Evolutionary conservation across 1,140 invertebrate species (phyloP).

Genomic region (Drosophila busckii): DNA sequence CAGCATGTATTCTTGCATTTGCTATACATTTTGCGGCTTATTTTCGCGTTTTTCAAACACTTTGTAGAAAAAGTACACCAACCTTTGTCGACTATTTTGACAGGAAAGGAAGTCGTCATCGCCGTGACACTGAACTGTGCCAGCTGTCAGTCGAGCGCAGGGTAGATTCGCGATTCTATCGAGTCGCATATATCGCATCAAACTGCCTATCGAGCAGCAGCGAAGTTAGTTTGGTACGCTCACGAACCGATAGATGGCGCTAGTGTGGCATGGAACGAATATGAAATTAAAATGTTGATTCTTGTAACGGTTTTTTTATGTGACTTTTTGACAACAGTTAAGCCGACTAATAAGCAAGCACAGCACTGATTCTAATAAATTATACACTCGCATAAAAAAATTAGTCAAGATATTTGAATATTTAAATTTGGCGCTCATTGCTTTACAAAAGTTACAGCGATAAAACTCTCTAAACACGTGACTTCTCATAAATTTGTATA

Average conservation of each 20-base stretch:
- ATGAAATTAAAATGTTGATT: background rate
- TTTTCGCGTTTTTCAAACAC: slow-evolving; percentile 42
- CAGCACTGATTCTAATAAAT: too few relatives aligned
- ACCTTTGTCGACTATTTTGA: slow-evolving; percentile 78
- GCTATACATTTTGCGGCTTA: slow-evolving; percentile 22
- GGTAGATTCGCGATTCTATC: slow-evolving; percentile 12
- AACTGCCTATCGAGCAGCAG: too few relatives aligned
- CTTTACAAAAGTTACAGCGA: too few relatives aligned
- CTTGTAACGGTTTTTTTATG: too few relatives aligned
- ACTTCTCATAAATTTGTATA: too few relatives aligned
- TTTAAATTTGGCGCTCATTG: too few relatives aligned
- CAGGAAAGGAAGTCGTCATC: slow-evolving; percentile 75
- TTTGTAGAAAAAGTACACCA: slow-evolving; percentile 58
- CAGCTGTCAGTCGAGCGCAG: slow-evolving; percentile 26
- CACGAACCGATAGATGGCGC: slow-evolving; percentile 7
- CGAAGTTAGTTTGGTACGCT: background rate
- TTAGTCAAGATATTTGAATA: too few relatives aligned
- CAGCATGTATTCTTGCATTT: slow-evolving; percentile 35
- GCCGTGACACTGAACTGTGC: slow-evolving; percentile 43
- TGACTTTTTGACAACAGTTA: too few relatives aligned
- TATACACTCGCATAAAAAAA: too few relatives aligned
- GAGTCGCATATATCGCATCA: too few relatives aligned
- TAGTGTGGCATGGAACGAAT: background rate
- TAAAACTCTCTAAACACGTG: too few relatives aligned
- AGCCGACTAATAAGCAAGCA: too few relatives aligned